phyloP scores from a whole-genome alignment of 2,888 invertebrate genomes.

The Drosophila tanythrix region DNA sequence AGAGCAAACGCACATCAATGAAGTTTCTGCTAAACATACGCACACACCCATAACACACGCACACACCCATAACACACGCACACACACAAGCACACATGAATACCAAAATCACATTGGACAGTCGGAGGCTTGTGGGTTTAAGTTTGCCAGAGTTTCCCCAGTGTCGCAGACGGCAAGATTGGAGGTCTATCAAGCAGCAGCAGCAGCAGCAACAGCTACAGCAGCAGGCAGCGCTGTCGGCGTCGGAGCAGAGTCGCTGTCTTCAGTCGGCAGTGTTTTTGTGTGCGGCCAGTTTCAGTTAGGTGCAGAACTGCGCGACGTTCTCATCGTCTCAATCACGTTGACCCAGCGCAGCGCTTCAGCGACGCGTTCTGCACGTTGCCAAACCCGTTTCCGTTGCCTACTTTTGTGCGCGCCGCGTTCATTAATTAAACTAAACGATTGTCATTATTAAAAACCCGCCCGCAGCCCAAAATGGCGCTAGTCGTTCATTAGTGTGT shows the following conservation, averaged over 20 bases:
- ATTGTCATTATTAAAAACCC: constrained; percentile 12
- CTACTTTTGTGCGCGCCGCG: constrained; percentile 35
- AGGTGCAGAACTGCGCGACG: constrained; percentile 73
- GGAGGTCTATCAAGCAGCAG: constrained; percentile 47
- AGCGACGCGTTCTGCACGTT: constrained; percentile 48
- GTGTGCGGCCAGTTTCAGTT: constrained; percentile 61
- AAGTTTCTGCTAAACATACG: constrained; percentile 24
- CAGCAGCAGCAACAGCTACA: constrained; percentile 25
- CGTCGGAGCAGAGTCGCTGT: constrained; percentile 29
- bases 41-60: constrained; percentile 7
- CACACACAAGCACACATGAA: background rate
- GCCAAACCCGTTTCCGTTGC: constrained; percentile 28
- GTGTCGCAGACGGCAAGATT: constrained; percentile 46
- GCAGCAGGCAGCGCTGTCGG: constrained; percentile 24
- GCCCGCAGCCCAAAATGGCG: background rate
- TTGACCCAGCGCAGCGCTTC: constrained; percentile 25
- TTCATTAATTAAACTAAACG: constrained; percentile 60
- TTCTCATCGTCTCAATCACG: constrained; percentile 37
- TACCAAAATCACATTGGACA: background rate
- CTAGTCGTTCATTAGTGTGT: constrained; percentile 45
- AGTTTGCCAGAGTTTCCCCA: constrained; percentile 8
- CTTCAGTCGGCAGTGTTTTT: constrained; percentile 44
- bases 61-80: constrained; percentile 7
- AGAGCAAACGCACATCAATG: constrained; percentile 40
- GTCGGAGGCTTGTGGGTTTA: constrained; percentile 21